A percentile compares a stretch with the other conserved stretches of the same genome.
Conservation (phyloP, 2,797 vertebrate genomes). For the Mustela erminea region DNA sequence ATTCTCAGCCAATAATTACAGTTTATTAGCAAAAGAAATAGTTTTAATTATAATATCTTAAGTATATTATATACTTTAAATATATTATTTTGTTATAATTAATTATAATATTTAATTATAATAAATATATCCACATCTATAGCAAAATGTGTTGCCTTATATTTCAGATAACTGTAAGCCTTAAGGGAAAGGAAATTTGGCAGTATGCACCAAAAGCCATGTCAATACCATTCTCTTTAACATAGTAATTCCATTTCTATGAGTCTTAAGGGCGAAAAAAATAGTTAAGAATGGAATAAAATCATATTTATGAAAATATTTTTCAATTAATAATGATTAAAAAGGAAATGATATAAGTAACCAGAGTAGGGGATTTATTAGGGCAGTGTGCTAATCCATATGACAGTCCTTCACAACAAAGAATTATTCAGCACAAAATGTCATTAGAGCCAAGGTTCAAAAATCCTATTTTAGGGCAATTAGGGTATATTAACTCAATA, state of each 20-base stretch:
- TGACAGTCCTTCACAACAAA: not conserved
- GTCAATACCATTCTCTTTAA: not conserved
- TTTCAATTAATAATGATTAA: not conserved
- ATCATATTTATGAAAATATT: not conserved
- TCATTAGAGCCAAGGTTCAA: not conserved
- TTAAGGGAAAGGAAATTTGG: constrained; percentile 11
- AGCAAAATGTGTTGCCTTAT: not conserved
- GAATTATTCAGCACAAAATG: not conserved
- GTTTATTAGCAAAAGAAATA: not conserved
- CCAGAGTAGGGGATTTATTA: not conserved
- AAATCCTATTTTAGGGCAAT: not conserved
- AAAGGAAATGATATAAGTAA: not conserved
- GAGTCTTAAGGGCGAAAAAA: not conserved
- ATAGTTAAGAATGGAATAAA: constrained; percentile 3
- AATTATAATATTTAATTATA: not conserved
- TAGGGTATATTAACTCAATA: not conserved
- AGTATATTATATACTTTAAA: not conserved
- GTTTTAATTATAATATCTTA: not conserved
- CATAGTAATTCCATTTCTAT: not conserved
- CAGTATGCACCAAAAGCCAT: not conserved
- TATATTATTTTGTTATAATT: not conserved
- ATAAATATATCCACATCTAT: not conserved
- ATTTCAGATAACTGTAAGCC: not conserved
- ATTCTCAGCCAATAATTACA: not conserved
- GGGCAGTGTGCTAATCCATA: not conserved